These are phyloP conservation scores for Otolemur crassicaudatus DNA, from an alignment of 2,797 vertebrate species.

Conservation along the genomic window DNA sequence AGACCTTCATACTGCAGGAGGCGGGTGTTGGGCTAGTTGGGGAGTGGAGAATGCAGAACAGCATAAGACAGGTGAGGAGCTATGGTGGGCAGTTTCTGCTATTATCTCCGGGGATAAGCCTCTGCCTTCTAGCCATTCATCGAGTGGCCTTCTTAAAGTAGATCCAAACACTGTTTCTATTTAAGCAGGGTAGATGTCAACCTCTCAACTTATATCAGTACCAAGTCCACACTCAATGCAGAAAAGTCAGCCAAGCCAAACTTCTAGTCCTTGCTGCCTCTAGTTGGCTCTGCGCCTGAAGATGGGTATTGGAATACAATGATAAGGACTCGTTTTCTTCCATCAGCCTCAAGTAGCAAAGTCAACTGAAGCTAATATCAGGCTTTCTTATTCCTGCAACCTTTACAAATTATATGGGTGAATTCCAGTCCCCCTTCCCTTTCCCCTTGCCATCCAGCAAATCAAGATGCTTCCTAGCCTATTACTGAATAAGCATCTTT, in stretches of 20 bases:
- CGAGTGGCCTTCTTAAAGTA: constrained; percentile 30
- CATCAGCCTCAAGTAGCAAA: not conserved
- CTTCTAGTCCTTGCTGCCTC: not conserved
- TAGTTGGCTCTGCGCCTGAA: not conserved
- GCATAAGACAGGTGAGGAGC: not conserved
- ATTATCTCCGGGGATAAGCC: not conserved
- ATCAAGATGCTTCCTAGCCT: not conserved
- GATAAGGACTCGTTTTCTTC: not conserved
- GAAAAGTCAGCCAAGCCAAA: constrained; percentile 16
- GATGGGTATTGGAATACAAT: not conserved
- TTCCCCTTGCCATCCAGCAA: not conserved
- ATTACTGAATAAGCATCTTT: not conserved
- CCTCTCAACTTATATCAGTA: not conserved
- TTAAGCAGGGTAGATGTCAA: constrained; percentile 8
- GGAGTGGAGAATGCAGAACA: not conserved
- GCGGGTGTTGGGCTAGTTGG: not conserved
- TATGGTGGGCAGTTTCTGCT: not conserved
- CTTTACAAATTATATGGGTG: not conserved
- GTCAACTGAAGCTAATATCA: not conserved
- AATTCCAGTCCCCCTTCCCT: not conserved
- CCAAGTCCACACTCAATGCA: not conserved
- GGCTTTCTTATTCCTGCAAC: not conserved
- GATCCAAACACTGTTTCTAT: constrained; percentile 3
- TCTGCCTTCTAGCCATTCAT: not conserved
- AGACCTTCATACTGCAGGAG: not conserved